A percentile compares a stretch with the other conserved stretches of the same genome.
Evolutionary conservation across 2,113 vertebrate species (phyloP).

Genomic region (Patagioenas fasciata): DNA sequence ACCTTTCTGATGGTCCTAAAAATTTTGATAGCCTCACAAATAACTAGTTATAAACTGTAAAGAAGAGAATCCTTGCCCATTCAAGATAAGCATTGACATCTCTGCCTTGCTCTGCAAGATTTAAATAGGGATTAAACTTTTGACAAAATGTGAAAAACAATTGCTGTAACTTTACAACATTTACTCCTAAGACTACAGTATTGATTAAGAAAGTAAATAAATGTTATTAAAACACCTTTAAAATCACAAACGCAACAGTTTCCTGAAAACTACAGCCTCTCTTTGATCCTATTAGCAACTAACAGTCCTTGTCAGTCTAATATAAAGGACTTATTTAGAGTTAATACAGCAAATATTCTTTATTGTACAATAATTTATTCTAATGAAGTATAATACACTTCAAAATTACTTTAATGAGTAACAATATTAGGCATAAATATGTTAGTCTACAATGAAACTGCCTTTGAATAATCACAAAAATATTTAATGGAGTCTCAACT

Average conservation of each 20-base stretch:
- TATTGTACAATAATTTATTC: background rate
- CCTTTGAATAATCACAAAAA: too few relatives aligned
- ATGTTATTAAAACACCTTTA: background rate
- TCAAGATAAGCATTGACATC: background rate
- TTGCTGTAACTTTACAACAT: background rate
- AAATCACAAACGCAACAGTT: background rate
- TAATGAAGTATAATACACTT: too few relatives aligned
- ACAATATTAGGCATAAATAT: too few relatives aligned
- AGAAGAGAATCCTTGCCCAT: background rate
- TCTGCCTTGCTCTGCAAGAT: background rate
- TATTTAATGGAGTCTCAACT: too few relatives aligned
- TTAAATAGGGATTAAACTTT: background rate
- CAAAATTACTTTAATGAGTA: too few relatives aligned
- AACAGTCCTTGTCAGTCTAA: background rate
- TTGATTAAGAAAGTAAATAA: background rate
- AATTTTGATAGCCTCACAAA: background rate
- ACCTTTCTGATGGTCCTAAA: background rate
- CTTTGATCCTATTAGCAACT: background rate
- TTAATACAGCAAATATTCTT: background rate
- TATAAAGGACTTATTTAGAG: background rate
- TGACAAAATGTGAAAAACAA: background rate
- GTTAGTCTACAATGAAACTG: too few relatives aligned
- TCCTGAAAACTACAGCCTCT: background rate
- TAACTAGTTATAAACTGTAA: background rate
- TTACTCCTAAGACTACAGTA: background rate